Evolutionary conservation across 2,797 vertebrate genomes (phyloP), one percentile per base, ranked within the genome.

Genomic region (Eremophila alpestris): DNA sequence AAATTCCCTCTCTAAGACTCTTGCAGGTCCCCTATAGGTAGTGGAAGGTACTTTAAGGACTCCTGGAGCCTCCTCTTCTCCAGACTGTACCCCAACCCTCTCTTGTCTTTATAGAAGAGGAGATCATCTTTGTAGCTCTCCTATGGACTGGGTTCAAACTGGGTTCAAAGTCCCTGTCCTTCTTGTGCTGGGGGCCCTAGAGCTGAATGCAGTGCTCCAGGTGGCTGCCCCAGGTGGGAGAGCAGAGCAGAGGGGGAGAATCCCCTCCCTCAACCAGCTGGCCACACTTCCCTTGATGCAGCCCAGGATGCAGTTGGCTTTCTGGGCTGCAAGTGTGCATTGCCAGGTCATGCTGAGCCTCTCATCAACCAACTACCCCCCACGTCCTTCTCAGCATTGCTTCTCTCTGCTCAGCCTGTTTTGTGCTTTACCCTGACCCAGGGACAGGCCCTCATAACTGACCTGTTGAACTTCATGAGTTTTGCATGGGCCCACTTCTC

Each of bases 101-200:
- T 64, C 32, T 67, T 67, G 36, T 71, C 59, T 62, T 68, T 10
- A 29, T 7, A 55, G 26, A 21, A 68, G 10, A 48, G 48, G 7
- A 62, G 32, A 43, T 41, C 13, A 62, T 55, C 36, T 55, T 43
- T 68, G 54, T 74, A 51, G 32, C 36, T 40, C 19, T 68, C 23
- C 41, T 49, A 24, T 12, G 23, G 27, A 49, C 32, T 55, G 48
- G 48, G 27, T 26, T 75, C 30, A 40, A 54, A 54, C 21, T n/a
- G n/a, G n/a, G n/a, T n/a, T n/a, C n/a, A n/a, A 36, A 10, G 8
- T 55, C 13, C 48, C 23, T 1, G 0, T 36, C 27, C 41, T 70
- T 32, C 43, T 43, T 16, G 7, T 55, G 32, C 1, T 36, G 12
- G 41, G 10, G 10, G 8, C 10, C 20, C 55, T 48, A 29, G 32